Evolutionary conservation across 2,888 invertebrate species (phyloP).

Genomic region (Chrysopilus asiliformis): DNA sequence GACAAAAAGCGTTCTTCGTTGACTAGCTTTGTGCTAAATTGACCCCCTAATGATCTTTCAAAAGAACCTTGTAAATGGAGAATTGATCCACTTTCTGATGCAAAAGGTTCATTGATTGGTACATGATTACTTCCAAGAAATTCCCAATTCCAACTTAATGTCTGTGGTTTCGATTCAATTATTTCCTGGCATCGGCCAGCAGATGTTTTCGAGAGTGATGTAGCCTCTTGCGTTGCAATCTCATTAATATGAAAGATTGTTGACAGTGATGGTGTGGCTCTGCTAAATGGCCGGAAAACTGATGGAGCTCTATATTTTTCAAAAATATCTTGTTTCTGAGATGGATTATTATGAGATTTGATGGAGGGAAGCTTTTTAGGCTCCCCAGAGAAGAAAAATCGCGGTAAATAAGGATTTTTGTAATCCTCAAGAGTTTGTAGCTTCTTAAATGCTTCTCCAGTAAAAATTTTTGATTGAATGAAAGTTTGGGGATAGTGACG

Average conservation of each 20-base stretch:
- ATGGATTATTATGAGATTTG: neutral
- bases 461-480: neutral
- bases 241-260: neutral
- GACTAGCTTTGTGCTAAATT: slow-evolving; percentile 19
- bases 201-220: neutral
- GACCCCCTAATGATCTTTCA: slow-evolving; percentile 13
- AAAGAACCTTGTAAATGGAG: slow-evolving; percentile 19
- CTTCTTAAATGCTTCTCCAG: slow-evolving; percentile 4
- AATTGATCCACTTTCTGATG: slow-evolving; percentile 17
- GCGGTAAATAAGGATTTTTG: slow-evolving; percentile 6
- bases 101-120: slow-evolving; percentile 18
- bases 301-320: neutral
- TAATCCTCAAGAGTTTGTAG: slow-evolving; percentile 5
- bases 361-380: neutral
- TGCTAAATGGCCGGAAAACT: neutral
- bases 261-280: neutral
- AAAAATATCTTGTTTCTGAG: neutral
- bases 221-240: neutral
- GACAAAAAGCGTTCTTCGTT: slow-evolving; percentile 3
- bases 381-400: slow-evolving; percentile 3
- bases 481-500: slow-evolving; percentile 1
- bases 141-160: slow-evolving; percentile 8
- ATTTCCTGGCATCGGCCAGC: neutral
- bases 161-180: no score
- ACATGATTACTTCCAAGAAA: slow-evolving; percentile 7